Percentiles rank a stretch among this genome's conserved stretches.
Conservation (phyloP, 2,113 vertebrate genomes). For the Melanerpes aurifrons region DNA sequence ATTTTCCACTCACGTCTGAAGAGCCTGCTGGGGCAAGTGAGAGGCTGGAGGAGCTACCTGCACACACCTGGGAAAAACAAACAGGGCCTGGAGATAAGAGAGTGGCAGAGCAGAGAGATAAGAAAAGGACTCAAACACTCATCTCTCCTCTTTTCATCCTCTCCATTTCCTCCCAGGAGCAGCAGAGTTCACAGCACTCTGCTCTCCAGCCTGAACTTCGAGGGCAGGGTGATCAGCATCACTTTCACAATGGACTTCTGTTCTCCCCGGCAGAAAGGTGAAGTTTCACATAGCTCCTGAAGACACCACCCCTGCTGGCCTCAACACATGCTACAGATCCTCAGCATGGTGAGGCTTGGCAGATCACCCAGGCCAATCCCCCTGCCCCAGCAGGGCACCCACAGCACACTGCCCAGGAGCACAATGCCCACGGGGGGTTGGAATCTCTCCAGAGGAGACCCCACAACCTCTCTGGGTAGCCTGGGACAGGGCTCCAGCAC, state of each 20-base stretch:
- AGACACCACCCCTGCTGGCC: not conserved
- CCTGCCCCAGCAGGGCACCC: too few relatives aligned
- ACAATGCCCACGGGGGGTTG: too few relatives aligned
- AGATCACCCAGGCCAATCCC: too few relatives aligned
- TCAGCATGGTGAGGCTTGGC: too few relatives aligned
- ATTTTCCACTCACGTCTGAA: not conserved
- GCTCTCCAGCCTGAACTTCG: not conserved
- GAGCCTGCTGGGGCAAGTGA: not conserved
- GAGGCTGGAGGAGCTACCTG: not conserved
- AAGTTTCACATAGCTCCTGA: not conserved
- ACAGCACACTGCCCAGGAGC: too few relatives aligned
- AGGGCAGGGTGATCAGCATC: not conserved
- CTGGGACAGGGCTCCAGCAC: too few relatives aligned
- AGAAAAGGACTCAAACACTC: not conserved
- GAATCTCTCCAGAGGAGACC: too few relatives aligned
- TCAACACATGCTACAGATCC: not conserved
- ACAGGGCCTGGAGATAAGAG: not conserved
- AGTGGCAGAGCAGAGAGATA: not conserved
- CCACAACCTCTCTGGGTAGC: too few relatives aligned
- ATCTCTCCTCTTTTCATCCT: not conserved
- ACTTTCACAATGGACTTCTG: not conserved
- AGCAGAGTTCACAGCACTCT: not conserved
- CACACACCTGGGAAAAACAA: conserved; percentile 39
- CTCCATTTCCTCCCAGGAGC: not conserved
- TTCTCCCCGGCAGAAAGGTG: not conserved